Percentiles rank a stretch among this genome's conserved stretches.
These are phyloP conservation scores for Nothobranchius furzeri DNA, from an alignment of 2,113 vertebrate species.

Conservation along the genomic window DNA sequence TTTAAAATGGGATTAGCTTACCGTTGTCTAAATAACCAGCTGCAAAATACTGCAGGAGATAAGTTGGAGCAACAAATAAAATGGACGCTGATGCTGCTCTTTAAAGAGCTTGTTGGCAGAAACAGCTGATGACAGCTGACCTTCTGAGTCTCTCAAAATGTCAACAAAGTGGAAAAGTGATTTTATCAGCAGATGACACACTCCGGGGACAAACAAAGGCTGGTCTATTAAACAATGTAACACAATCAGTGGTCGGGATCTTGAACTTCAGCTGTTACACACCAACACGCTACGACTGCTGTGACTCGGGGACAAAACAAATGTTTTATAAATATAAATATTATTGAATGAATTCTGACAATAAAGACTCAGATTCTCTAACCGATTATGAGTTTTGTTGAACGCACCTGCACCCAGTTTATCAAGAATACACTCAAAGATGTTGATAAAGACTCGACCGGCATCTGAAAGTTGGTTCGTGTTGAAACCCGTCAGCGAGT, in stretches of 20 bases:
- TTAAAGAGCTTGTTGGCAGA: slow-evolving; percentile 6
- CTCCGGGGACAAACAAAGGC: background rate
- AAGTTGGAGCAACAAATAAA: background rate
- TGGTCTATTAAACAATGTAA: background rate
- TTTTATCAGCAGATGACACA: background rate
- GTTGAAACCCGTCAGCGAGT: no score
- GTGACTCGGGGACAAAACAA: background rate
- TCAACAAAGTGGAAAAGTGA: background rate
- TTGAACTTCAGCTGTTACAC: background rate
- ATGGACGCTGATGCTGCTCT: background rate
- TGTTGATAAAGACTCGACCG: no score
- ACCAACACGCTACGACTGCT: background rate
- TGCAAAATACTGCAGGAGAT: background rate
- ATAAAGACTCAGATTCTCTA: no score
- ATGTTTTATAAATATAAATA: background rate
- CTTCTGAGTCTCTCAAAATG: slow-evolving; percentile 2
- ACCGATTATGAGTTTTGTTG: no score
- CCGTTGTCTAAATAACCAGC: background rate
- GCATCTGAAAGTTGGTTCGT: no score
- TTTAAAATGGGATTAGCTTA: background rate
- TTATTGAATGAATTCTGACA: background rate
- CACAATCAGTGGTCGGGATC: background rate
- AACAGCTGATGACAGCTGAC: slow-evolving; percentile 16
- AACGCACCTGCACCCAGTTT: no score
- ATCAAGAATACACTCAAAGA: no score